phyloP scores from a whole-genome alignment of 2,888 invertebrate genomes.

The Metacarcinus magister region DNA sequence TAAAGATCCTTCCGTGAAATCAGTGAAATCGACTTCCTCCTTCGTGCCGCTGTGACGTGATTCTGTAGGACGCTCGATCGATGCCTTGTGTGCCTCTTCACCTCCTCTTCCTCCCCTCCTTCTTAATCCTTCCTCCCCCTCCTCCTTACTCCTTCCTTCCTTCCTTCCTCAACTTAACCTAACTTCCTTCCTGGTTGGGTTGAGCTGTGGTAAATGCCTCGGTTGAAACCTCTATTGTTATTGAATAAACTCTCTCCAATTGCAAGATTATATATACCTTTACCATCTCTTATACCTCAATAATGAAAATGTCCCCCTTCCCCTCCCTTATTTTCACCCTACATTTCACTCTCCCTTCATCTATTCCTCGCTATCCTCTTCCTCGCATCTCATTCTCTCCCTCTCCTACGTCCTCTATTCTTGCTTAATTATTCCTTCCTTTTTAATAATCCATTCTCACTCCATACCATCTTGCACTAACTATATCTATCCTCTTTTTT shows the following conservation, averaged over 20 bases:
- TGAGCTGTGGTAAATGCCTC: too few species aligned
- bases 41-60: neutral
- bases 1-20: constrained; percentile 26
- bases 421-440: neutral
- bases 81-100: neutral
- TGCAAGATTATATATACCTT: too few species aligned
- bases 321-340: neutral
- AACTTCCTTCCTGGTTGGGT: neutral
- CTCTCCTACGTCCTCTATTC: neutral
- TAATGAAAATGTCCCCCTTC: neutral
- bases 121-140: neutral
- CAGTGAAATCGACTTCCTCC: constrained; percentile 9
- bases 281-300: too few species aligned
- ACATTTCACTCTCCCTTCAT: neutral
- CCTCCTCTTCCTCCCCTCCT: neutral
- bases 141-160: neutral
- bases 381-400: neutral
- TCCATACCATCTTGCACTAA: too few species aligned
- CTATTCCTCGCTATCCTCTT: neutral
- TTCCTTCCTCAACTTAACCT: neutral
- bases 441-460: neutral
- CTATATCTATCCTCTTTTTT: neutral
- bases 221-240: too few species aligned
- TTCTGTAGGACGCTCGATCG: neutral
- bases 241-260: too few species aligned